These are phyloP conservation scores for Rhizoglyphus robini DNA, from an alignment of 1,140 invertebrate genomes.

Conservation along the genomic window DNA sequence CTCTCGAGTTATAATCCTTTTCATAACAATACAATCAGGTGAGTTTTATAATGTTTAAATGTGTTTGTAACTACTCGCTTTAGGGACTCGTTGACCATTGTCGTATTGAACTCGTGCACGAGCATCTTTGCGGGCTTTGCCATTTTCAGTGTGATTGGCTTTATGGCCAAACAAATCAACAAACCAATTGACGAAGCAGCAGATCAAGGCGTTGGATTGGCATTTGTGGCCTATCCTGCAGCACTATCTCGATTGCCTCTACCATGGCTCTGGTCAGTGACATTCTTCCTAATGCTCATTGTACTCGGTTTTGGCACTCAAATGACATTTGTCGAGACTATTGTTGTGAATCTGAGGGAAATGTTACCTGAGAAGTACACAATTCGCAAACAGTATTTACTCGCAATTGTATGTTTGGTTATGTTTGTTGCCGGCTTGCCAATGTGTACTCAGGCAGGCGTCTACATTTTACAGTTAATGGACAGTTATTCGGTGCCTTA, in stretches of 20 bases:
- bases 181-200: not conserved
- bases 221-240: slow-evolving; percentile 35
- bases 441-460: no score
- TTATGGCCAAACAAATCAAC: not conserved
- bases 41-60: slow-evolving; percentile 14
- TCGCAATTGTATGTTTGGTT: slow-evolving; percentile 49
- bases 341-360: slow-evolving; percentile 30
- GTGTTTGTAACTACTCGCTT: no score
- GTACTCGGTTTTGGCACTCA: no score
- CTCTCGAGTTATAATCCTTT: slow-evolving; percentile 39
- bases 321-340: slow-evolving; percentile 31
- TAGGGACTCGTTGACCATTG: slow-evolving; percentile 6
- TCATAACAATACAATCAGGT: slow-evolving; percentile 34
- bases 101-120: not conserved
- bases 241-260: slow-evolving; percentile 32
- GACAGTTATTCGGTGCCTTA: no score
- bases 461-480: no score
- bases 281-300: no score
- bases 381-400: slow-evolving; percentile 43
- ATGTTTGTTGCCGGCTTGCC: slow-evolving; percentile 57
- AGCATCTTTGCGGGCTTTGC: slow-evolving; percentile 12
- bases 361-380: slow-evolving; percentile 27
- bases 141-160: no score
- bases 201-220: not conserved
- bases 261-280: slow-evolving; percentile 35